Evolutionary conservation across 92 coral and sea anemone genomes (phyloP), one percentile per base, ranked within the genome.

Genomic region (Actinostola sp.): DNA sequence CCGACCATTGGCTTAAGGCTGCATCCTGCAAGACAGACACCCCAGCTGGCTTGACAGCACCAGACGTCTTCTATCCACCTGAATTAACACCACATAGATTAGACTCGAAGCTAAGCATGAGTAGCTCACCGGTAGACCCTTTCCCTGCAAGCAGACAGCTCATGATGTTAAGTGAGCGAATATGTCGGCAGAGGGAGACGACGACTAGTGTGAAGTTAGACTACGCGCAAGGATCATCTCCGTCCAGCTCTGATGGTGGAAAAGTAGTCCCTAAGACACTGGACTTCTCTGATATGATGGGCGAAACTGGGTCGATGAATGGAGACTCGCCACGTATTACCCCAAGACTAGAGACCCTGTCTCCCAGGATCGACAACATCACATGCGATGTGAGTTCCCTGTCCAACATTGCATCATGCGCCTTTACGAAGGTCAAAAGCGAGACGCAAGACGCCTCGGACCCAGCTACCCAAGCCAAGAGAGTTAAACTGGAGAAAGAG

Each of bases 81-180:
- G 81, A 75, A 12, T 13, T 41, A 8, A n/a, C 72, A 48, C 27
- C 66, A 13, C 64, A 66, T 34, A 35, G 81, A 27, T 32, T 61
- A 23, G 72, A 73, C 46, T 13, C 66, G 46, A 73, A 73, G 51
- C 36, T 72, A 1, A 28, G 31, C 42, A 52, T 51, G 38, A n/a
- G 73, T 15, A 51, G 48, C 19, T 15, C 66, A 15, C 77, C 79
- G 35, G 80, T 76, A n/a, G 76, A 87, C 44, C 86, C 79, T 64
- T 91, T 91, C 24, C 87, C 97, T 12, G 97, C 97, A 45, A 91
- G 97, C 58, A 71, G 89, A 36, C 89, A 88, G 53, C 76, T 91
- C 27, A 83, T 85, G 70, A 72, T 87, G 74, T 76, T 91, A 31
- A 87, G 92, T 46, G 97, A 88, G 64, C 79, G 87, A 19, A 28